phyloP scores from a whole-genome alignment of 37 sponge, comb jelly and placozoan genomes.

The Petrosia ficiformis region DNA sequence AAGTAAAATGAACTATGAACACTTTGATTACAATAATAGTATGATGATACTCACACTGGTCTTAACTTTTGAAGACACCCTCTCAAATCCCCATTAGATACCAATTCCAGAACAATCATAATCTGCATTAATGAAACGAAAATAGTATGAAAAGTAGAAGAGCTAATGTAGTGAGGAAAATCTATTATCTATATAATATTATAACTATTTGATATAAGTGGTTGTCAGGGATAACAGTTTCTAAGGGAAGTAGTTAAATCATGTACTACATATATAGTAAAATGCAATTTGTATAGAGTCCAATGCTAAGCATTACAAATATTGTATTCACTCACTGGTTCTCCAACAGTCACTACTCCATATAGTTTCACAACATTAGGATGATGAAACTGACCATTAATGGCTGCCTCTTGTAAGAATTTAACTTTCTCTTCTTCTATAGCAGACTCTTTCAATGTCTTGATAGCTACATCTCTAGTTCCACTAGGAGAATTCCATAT shows the following conservation, averaged over 20 bases:
- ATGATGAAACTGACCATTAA: slow-evolving; percentile 26
- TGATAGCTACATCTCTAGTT: slow-evolving; percentile 10
- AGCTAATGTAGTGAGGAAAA: no score
- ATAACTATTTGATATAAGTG: background rate
- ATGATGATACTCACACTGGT: background rate
- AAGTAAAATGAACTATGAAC: no score
- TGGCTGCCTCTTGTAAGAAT: slow-evolving; percentile 31
- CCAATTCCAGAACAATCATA: slow-evolving; percentile 56
- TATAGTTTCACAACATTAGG: slow-evolving; percentile 15
- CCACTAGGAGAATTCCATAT: background rate
- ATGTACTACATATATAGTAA: no score
- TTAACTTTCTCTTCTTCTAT: slow-evolving; percentile 5
- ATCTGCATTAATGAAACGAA: slow-evolving; percentile 20
- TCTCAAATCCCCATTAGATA: slow-evolving; percentile 42
- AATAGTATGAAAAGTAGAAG: no score
- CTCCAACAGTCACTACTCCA: slow-evolving; percentile 23
- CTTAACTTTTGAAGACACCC: slow-evolving; percentile 7
- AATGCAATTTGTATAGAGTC: background rate
- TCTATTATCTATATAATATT: background rate
- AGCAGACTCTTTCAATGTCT: slow-evolving; percentile 1
- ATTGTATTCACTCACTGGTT: slow-evolving; percentile 18
- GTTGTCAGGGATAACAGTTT: no score
- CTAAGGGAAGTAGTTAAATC: no score
- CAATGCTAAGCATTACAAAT: background rate
- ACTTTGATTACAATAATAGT: background rate